Evolutionary conservation across 2,113 vertebrate species (phyloP), one percentile per base, ranked within the genome.

Genomic region (Pyrgilauda ruficollis): DNA sequence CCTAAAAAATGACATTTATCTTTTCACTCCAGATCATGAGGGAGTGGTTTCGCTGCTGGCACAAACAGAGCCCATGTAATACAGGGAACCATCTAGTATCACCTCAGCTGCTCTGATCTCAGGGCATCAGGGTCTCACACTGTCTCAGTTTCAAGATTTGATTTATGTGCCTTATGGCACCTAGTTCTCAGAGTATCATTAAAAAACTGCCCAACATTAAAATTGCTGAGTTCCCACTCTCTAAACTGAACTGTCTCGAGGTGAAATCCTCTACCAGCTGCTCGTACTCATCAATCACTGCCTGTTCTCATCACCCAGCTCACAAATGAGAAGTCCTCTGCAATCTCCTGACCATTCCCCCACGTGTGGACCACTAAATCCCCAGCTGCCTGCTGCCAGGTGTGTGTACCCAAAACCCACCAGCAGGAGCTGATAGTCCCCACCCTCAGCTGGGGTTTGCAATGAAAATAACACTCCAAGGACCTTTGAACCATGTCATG

Each of bases 141-240:
- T 92, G 37, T 91, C 93, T 96, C 66, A 2, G 66, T 94, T 96
- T 96, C 94, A 89, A 84, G 80, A 78, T 90, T 47, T 96, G 94
- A 95, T 97, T 96, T 89, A 95, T 87, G 80, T 72, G 47, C 84
- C 76, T 81, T 55, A 85, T 73, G 81, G 7, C 94, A 95, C 84
- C 87, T 96, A 84, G 69, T 93, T 95, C 93, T 91, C 74, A 53
- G 28, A 72, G 81, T 61, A 84, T 91, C 37, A 2, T 84, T 15
- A 87, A 92, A 95, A 93, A 26, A 2, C 28, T 26, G 3, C 37
- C 81, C 91, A 69, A 46, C n/a, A 69, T 76, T 64, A 91, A 94
- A 96, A 91, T 53, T 68, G 77, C 95, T 91, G 91, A 96, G 91
- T 79, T 95, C 74, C 75, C 7, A 2, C 53, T 89, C 91, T 78